Evolutionary conservation across 2,797 vertebrate species (phyloP).

Genomic region (Molossus molossus): DNA sequence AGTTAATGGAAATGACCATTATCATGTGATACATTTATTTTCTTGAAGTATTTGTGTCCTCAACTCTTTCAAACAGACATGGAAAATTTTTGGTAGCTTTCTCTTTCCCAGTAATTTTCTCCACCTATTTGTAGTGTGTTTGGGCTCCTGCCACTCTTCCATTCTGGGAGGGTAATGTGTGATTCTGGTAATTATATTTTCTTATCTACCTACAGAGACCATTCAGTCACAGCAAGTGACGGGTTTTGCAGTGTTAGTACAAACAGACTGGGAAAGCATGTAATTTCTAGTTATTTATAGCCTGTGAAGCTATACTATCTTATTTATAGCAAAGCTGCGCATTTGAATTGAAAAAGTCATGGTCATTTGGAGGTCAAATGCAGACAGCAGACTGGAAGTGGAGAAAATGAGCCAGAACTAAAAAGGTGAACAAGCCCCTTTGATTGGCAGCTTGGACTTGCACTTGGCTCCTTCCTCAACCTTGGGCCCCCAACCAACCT

Average conservation of each 20-base stretch:
- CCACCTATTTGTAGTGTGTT: not conserved
- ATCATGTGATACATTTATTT: not conserved
- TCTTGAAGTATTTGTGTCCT: not conserved
- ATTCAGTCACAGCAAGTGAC: conserved; percentile 67
- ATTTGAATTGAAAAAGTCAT: conserved; percentile 71
- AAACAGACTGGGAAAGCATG: conserved; percentile 73
- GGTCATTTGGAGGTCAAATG: conserved; percentile 72
- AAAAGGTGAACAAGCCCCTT: not conserved
- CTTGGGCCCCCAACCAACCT: not conserved
- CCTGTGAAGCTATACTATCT: conserved; percentile 15
- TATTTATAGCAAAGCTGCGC: conserved; percentile 72
- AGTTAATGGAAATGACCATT: not conserved
- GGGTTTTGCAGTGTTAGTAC: conserved; percentile 61
- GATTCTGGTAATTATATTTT: conserved; percentile 63
- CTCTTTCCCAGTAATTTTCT: conserved; percentile 37
- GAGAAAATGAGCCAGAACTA: not conserved
- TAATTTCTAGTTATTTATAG: conserved; percentile 77
- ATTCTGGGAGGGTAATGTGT: not conserved
- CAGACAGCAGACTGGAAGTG: conserved; percentile 18
- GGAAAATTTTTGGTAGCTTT: not conserved
- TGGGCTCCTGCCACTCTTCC: conserved; percentile 41
- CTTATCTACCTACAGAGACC: conserved; percentile 55
- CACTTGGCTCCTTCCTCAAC: not conserved
- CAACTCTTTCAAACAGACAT: not conserved
- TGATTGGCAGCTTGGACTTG: not conserved